Evolutionary conservation across 2,797 vertebrate species (phyloP).

Genomic region (Trachops cirrhosus): DNA sequence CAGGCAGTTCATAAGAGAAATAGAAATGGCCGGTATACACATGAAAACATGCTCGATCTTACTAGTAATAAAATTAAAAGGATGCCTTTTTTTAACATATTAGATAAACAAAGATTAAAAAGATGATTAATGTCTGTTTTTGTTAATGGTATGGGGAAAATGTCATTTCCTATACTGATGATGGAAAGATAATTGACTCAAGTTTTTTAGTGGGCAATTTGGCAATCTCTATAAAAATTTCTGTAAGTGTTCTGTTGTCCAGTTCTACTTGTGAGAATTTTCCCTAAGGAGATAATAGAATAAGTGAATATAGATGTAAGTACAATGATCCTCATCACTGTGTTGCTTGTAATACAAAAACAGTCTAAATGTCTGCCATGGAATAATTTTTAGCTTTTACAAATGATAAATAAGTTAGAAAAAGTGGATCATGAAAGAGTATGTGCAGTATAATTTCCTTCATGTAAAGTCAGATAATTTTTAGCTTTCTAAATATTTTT

Average conservation of each 20-base stretch:
- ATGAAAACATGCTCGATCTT: constrained; percentile 5
- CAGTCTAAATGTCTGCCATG: constrained; percentile 4
- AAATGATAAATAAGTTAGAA: constrained; percentile 30
- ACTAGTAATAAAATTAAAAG: constrained; percentile 7
- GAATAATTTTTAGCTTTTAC: constrained; percentile 14
- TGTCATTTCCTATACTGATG: background rate
- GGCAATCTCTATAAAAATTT: background rate
- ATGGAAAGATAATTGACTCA: background rate
- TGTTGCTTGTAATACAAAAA: background rate
- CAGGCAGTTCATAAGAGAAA: constrained; percentile 8
- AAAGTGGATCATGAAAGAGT: background rate
- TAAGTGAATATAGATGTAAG: background rate
- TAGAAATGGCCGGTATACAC: background rate
- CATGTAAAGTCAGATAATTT: background rate
- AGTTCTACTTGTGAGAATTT: constrained; percentile 16
- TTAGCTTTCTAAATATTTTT: constrained; percentile 22
- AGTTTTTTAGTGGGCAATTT: background rate
- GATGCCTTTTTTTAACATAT: background rate
- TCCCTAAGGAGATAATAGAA: constrained; percentile 27
- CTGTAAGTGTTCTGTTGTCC: background rate
- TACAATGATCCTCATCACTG: background rate
- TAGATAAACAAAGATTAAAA: constrained; percentile 28
- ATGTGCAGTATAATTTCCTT: background rate
- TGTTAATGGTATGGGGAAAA: background rate
- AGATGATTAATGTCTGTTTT: background rate